Evolutionary conservation across 2,888 invertebrate species (phyloP).

Genomic region (Hydropsyche betteni): DNA sequence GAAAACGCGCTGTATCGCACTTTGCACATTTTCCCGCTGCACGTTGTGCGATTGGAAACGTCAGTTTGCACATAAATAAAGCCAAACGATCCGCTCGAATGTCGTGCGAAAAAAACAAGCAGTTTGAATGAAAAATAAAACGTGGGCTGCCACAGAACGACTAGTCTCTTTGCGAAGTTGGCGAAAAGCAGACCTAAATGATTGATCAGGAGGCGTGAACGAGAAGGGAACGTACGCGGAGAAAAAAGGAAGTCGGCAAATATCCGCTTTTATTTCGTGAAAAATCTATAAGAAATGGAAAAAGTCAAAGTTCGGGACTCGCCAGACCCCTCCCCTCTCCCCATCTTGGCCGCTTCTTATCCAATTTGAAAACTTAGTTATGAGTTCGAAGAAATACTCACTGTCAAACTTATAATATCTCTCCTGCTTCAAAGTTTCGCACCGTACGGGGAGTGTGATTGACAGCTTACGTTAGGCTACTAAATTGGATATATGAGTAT

Average conservation of each 20-base stretch:
- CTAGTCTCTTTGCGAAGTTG: too few relatives aligned
- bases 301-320: constrained; percentile 14
- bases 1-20: too few relatives aligned
- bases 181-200: background rate
- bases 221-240: background rate
- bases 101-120: too few relatives aligned
- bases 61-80: too few relatives aligned
- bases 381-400: constrained; percentile 25
- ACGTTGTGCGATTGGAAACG: too few relatives aligned
- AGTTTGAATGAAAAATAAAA: too few relatives aligned
- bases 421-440: constrained; percentile 17
- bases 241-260: background rate
- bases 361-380: constrained; percentile 24
- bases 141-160: too few relatives aligned
- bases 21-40: too few relatives aligned
- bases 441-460: constrained; percentile 18
- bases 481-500: constrained; percentile 15
- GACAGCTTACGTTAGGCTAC: constrained; percentile 19
- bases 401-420: constrained; percentile 25
- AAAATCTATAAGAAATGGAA: constrained; percentile 12
- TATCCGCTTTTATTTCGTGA: constrained; percentile 21
- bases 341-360: constrained; percentile 16
- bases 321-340: background rate
- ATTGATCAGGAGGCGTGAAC: constrained; percentile 14
- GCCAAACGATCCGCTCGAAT: too few relatives aligned